Evolutionary conservation across 2,888 invertebrate genomes (phyloP).

Genomic region (Glyphotaelius pellucidus): DNA sequence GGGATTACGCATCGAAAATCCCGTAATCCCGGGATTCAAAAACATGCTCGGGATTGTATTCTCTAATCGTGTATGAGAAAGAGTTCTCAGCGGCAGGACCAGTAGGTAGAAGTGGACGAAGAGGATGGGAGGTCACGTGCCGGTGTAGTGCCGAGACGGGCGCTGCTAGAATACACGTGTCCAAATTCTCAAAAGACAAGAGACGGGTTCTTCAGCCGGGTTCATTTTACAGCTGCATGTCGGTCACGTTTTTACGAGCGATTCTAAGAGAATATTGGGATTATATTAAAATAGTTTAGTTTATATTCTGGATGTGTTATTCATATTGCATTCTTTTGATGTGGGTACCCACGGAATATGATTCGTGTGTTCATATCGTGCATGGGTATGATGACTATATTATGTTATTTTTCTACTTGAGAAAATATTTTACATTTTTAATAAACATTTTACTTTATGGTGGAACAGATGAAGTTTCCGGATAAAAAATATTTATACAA

Average conservation of each 20-base stretch:
- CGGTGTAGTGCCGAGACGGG: not conserved
- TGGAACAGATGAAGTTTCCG: no score
- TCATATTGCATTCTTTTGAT: not conserved
- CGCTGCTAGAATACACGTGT: not conserved
- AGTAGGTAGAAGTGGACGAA: not conserved
- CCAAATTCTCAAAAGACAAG: not conserved
- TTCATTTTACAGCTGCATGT: not conserved
- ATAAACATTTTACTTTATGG: no score
- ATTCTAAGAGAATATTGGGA: not conserved
- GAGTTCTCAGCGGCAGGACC: not conserved
- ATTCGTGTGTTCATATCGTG: not conserved
- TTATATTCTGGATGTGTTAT: not conserved
- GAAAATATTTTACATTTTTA: no score
- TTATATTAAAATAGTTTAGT: not conserved
- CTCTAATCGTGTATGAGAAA: not conserved
- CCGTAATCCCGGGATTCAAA: no score
- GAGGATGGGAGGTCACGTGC: constrained; percentile 6
- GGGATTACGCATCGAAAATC: no score
- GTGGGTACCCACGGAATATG: not conserved
- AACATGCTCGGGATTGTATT: no score
- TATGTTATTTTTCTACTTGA: no score
- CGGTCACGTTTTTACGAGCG: not conserved
- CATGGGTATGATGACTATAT: not conserved
- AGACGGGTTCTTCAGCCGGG: not conserved
- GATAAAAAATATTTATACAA: no score